Evolutionary conservation across 1,140 invertebrate species (phyloP), one percentile per base, ranked within the genome.

Genomic region (Bacillus rossius): DNA sequence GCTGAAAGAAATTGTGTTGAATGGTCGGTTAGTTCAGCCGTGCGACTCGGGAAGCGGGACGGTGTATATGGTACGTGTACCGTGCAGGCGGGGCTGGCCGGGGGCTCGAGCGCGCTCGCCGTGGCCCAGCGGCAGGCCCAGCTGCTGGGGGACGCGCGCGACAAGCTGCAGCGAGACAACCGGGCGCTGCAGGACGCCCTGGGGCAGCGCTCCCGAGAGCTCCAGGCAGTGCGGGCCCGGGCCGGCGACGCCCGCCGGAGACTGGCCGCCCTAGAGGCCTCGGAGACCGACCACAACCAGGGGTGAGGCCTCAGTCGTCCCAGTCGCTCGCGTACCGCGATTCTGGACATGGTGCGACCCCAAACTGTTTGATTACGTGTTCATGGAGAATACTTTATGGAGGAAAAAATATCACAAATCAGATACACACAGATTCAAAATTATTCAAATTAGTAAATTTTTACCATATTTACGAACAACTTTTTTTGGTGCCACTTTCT

Each of bases 141-240:
- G 10, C 26, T 47, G 14, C 52, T 64, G n/a, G 8, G 29, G 37
- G 37, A 51, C 20, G 26, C 45, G 40, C 42, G 58, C n/a, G 2
- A 48, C 22, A 56, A 55, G 51, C 47, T 63, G 42, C 22, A 56
- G 52, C 55, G 57, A 5, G 61, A 62, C 37, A 58, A 50, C 10
- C 43, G 52, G 16, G 20, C 37, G 5, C 37, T 61, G 10, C 45
- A 58, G 49, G 8, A 23, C 10, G 17, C 43, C 10, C 13, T 57
- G n/a, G 7, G 49, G 17, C n/a, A 48, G 17, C 26, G 16, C n/a
- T 3, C 13, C 14, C 13, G 20, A 7, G 26, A 37, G 3, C 45
- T 57, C n/a, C 43, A 13, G 7, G 23, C 22, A 0, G 22, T 49
- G 16, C 26, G 22, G 1, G 25, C 1, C 7, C 29, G 10, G 29